These are phyloP conservation scores for Musca domestica DNA, from an alignment of 1,140 invertebrate genomes.

Conservation along the genomic window DNA sequence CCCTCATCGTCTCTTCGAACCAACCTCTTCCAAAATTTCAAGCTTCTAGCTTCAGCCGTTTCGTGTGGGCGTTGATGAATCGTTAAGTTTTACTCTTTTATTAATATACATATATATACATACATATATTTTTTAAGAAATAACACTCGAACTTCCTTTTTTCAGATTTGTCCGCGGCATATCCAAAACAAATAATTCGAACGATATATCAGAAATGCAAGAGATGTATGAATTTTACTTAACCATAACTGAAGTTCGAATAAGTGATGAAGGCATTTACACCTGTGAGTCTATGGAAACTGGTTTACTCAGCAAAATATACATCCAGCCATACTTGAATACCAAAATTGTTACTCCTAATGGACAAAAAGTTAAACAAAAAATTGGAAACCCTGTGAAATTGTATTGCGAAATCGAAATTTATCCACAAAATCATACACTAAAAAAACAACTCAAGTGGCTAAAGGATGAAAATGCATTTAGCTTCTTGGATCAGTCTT, in stretches of 20 bases:
- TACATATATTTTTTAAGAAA: too few species aligned
- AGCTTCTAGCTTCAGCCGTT: too few species aligned
- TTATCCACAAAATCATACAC: conserved; percentile 58
- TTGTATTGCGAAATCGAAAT: conserved; percentile 61
- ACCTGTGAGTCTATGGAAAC: conserved; percentile 52
- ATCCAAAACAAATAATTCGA: not conserved
- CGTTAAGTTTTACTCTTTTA: too few species aligned
- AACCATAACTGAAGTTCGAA: conserved; percentile 46
- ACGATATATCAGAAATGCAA: conserved; percentile 24
- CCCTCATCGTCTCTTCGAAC: too few species aligned
- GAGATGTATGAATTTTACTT: conserved; percentile 37
- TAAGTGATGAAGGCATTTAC: conserved; percentile 56
- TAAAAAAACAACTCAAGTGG: conserved; percentile 56
- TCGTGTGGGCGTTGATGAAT: too few species aligned
- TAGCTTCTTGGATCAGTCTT: conserved; percentile 37
- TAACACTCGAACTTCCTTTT: not conserved
- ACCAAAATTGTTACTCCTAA: conserved; percentile 56
- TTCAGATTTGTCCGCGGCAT: not conserved
- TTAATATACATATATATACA: too few species aligned
- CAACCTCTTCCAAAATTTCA: too few species aligned
- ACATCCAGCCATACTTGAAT: conserved; percentile 53
- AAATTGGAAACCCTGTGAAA: conserved; percentile 55
- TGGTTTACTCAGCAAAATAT: conserved; percentile 38
- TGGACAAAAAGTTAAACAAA: conserved; percentile 54
- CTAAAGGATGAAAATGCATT: conserved; percentile 58